Base-by-base conservation (phyloP, 2,797 vertebrate genomes). In the Pempheris klunzingeri region DNA sequence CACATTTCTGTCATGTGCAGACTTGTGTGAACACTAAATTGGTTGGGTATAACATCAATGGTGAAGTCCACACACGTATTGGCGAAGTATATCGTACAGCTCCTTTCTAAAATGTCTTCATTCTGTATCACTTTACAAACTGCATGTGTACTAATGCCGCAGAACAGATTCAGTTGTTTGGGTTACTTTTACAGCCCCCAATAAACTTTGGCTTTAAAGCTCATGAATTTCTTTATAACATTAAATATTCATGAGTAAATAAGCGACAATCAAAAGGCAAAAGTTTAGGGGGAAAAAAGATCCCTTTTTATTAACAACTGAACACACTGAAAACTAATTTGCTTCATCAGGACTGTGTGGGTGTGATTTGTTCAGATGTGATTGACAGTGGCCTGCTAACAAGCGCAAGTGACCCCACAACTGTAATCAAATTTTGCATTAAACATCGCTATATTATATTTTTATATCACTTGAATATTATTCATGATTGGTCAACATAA, bases 331-430 rank as follows among this genome's bases (percentile, higher is more conserved):
- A 20, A n/a, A n/a, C 34, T 44, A 15, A 10, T 36, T n/a, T 15
- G 4, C 41, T 17, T 55, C 20, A 36, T 28, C 24, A 22, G 9
- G 30, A 13, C 32, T 26, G 30, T 14, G 54, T 65, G 26, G 53
- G 39, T 36, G 59, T 52, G 28, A 43, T 44, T 43, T 26, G 64
- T 26, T 57, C 49, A 57, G 32, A 63, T 61, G 30, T 44, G 38
- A 68, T 7, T 61, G 22, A 52, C 49, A 44, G n/a, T 3, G 34
- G 15, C 36, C 57, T 52, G 34, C 24, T 1, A 50, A 15, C 14
- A 61, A 34, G 28, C 17, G 24, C 17, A 60, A 39, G 28, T 36
- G 28, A 28, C 14, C 5, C 10, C 15, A 38, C 15, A 14, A 1
- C 28, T 44, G 13, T 22, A 28, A 39, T 26, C 12, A 50, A 22